Conservation (phyloP, 2,888 invertebrate species). For the Pseudococcus longispinus region DNA sequence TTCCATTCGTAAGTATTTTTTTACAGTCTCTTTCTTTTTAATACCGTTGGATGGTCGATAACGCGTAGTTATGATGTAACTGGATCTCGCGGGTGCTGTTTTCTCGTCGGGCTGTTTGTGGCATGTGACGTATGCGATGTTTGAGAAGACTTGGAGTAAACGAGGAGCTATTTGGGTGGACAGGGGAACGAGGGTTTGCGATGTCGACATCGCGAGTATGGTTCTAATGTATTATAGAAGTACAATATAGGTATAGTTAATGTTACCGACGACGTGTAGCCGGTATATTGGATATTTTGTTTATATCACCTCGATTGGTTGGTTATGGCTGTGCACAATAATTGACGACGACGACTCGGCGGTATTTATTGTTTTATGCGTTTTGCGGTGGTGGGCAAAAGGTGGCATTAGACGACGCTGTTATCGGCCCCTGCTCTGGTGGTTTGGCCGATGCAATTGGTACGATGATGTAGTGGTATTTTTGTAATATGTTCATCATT, state of each 20-base stretch:
- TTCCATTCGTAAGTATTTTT: neutral
- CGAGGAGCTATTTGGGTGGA: neutral
- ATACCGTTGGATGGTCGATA: neutral
- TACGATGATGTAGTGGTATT: neutral
- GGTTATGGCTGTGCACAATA: constrained; percentile 2
- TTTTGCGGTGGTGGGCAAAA: neutral
- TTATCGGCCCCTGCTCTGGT: neutral
- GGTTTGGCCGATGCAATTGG: neutral
- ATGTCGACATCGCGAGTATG: neutral
- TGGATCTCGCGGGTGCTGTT: constrained; percentile 2
- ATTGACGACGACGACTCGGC: neutral
- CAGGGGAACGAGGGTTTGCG: neutral
- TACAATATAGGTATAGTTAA: neutral
- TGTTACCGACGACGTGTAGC: neutral
- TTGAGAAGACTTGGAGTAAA: neutral
- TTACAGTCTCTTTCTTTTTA: neutral
- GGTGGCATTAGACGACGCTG: neutral
- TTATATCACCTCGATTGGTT: neutral
- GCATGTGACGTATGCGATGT: neutral
- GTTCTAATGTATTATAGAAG: neutral
- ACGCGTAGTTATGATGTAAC: neutral
- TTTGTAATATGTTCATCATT: no score
- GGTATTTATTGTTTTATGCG: neutral
- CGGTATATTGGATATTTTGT: neutral
- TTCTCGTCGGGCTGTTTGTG: neutral